Base-by-base conservation (phyloP, 2,888 invertebrate species). In the Papilio demoleus region DNA sequence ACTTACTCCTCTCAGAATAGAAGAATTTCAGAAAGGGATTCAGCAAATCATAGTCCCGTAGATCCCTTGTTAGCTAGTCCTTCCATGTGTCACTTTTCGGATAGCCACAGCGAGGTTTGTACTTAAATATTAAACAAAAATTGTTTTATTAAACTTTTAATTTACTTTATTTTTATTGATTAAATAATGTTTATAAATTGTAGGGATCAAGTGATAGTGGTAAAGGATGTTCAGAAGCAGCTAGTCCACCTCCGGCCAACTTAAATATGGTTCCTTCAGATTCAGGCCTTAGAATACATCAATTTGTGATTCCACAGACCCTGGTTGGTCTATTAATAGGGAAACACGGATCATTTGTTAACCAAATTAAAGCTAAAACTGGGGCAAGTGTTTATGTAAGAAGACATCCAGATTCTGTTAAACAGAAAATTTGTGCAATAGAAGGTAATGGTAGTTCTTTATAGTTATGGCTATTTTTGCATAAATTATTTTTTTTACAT, bases 281-380 rank as follows among this genome's bases (percentile, higher is more conserved):
- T 72, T 81, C 86, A 47, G 91, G 92, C 6, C 85, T 94, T 74
- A 89, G 92, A 76, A 91, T 92, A 88, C 96, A 95, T 82, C 95
- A 97, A 82, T 97, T 97, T 88, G 90, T 95, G 74, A 94, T 97
- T 80, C 95, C 96, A 50, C 95, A 95, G 81, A 89, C 93, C 68
- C 90, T 97, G 73, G 97, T 98, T 70, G 98, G 98, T 19, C 94
- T 96, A 69, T 93, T 99, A 75, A 98, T 98, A 84, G 99, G 99
- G 47, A 95, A 95, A 77, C 94, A 95, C 76, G 98, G 98, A 53
- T 92, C 94, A 47, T 96, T 96, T 88, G 95, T 99, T n/a, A 95
- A 96, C 73, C 94, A 94, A 79, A 96, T 97, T 74, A 96, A 97
- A 84, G 92, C 94, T 36, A 95, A 95, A 83, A 96, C 97, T 1